phyloP scores from a whole-genome alignment of 2,797 vertebrate genomes.

The Danionella dracula region DNA sequence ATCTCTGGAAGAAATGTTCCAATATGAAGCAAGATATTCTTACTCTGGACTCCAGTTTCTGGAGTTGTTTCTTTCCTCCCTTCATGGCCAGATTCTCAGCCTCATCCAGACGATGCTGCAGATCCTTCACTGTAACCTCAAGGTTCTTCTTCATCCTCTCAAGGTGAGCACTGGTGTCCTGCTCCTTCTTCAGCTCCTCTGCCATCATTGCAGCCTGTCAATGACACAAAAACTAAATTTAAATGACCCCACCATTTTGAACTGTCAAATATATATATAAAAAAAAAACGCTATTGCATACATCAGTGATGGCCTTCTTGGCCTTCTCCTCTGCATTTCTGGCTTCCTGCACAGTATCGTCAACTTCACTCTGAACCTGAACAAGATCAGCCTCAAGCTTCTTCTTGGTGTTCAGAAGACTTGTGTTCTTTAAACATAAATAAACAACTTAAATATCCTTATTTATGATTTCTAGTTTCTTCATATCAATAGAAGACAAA shows the following conservation, averaged over 20 bases:
- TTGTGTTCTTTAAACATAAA: slow-evolving; percentile 71
- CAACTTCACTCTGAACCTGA: slow-evolving; percentile 78
- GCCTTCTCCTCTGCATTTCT: slow-evolving; percentile 87
- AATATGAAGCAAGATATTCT: neutral
- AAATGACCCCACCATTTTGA: no score
- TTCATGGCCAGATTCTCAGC: slow-evolving; percentile 86
- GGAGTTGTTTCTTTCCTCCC: slow-evolving; percentile 86
- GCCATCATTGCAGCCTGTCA: slow-evolving; percentile 83
- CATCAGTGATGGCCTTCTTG: slow-evolving; percentile 87
- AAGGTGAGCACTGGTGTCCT: slow-evolving; percentile 74
- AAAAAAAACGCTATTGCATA: slow-evolving; percentile 59
- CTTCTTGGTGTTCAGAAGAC: slow-evolving; percentile 72
- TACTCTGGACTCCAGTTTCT: slow-evolving; percentile 80
- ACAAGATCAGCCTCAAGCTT: slow-evolving; percentile 79
- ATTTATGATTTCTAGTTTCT: no score
- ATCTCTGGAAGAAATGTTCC: no score
- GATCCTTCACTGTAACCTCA: slow-evolving; percentile 57
- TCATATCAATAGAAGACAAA: no score
- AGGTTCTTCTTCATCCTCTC: slow-evolving; percentile 78
- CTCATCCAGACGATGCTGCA: slow-evolving; percentile 83
- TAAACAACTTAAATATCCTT: neutral
- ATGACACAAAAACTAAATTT: neutral
- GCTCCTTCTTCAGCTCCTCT: slow-evolving; percentile 85
- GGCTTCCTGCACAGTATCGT: slow-evolving; percentile 79
- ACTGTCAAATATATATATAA: no score